Evolutionary conservation across 2,113 vertebrate genomes (phyloP), one percentile per base, ranked within the genome.

Genomic region (Scomber scombrus): DNA sequence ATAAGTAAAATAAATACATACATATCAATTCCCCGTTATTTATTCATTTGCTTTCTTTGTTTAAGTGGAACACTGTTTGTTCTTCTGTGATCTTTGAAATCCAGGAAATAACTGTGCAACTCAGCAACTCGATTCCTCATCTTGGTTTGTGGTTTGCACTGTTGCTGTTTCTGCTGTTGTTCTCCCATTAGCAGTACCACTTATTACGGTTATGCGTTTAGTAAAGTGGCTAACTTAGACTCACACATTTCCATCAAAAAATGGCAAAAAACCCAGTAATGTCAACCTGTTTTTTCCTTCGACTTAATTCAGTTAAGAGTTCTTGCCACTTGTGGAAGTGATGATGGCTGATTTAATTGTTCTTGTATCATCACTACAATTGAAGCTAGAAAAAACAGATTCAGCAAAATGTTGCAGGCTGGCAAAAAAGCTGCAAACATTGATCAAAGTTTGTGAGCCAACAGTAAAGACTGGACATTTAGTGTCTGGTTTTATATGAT

Each of bases 91-190:
- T 34, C 11, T 3, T 40, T 11, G 11, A 71, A 61, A 21, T 54
- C 23, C 5, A 58, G 60, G 64, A 78, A 81, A 60, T 57, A 43
- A 23, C 18, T 62, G 1, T 63, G 46, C 64, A 71, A 52, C 45
- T 50, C 13, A n/a, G 2, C 31, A 14, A 29, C 3, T 56, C 56
- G 51, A 0, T 66, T 75, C 79, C 61, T 65, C 4, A 1, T 43
- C 19, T 73, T 34, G 21, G 49, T 71, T 72, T 79, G 74, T 2
- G 49, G 34, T 75, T 51, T 1, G 18, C n/a, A 29, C 5, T n/a
- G 43, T 29, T 19, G 26, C 50, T 40, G 54, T 56, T 43, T 16
- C 46, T 64, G 57, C 23, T 40, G 51, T 47, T 49, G 6, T 31
- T 13, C 23, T 79, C 61, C 71, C 50, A 57, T 56, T 51, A 60